These are phyloP conservation scores for Gobiocypris rarus DNA, from an alignment of 2,113 vertebrate genomes.

Conservation along the genomic window DNA sequence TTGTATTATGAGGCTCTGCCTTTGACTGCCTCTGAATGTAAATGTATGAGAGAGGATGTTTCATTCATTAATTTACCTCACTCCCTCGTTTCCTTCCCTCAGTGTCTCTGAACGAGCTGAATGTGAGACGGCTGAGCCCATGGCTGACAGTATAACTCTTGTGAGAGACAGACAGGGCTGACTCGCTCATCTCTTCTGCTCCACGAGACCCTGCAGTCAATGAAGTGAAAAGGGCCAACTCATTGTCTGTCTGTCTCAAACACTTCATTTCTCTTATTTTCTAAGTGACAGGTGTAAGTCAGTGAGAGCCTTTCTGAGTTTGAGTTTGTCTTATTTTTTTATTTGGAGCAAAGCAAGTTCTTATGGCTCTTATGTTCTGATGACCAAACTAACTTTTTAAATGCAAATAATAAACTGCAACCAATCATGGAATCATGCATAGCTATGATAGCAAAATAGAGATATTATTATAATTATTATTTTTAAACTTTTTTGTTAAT, in stretches of 20 bases:
- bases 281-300: constrained; percentile 1
- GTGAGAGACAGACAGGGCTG: background rate
- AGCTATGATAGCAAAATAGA: too few relatives aligned
- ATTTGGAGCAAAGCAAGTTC: background rate
- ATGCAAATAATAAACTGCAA: background rate
- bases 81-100: background rate
- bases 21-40: background rate
- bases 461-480: too few relatives aligned
- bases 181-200: constrained; percentile 3
- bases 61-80: background rate
- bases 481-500: too few relatives aligned
- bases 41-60: background rate
- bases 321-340: background rate
- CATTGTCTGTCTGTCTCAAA: constrained; percentile 52
- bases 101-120: background rate
- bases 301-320: background rate
- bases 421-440: too few relatives aligned
- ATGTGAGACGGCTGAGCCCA: background rate
- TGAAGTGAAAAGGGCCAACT: constrained; percentile 66
- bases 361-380: background rate
- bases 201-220: constrained; percentile 63
- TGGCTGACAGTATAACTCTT: background rate
- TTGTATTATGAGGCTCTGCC: background rate
- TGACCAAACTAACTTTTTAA: background rate
- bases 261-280: constrained; percentile 12